Evolutionary conservation across 2,888 invertebrate species (phyloP), one percentile per base, ranked within the genome.

Genomic region (Sminthurinus aureus): DNA sequence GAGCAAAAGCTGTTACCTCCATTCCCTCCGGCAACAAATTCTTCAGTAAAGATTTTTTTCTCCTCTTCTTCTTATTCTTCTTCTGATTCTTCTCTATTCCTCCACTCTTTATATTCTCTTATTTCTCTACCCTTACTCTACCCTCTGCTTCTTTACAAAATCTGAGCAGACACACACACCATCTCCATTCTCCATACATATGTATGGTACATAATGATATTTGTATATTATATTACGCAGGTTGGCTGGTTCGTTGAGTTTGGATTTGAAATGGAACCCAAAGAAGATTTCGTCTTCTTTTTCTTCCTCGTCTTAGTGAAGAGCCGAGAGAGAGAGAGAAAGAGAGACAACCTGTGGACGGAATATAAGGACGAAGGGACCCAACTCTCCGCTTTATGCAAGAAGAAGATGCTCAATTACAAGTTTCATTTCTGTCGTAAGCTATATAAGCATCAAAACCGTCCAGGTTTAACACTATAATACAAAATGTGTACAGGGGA

Each of bases 91-190:
- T 12, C 66, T 20, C 18, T 26, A 24, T 66, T 24, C 64, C 22
- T 52, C 20, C 58, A n/a, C n/a, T n/a, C n/a, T n/a, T n/a, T 66
- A 66, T 15, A 20, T 66, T 66, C 20, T 66, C 20, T 58, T 58
- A 12, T 58, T 15, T 58, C 58, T 66, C n/a, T 66, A 20, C 20
- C 22, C n/a, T 58, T 50, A 58, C 77, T 58, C 18, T 52, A 51
- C 64, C 64, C 69, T 79, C 51, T 79, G 20, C 52, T 52, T 50
- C 74, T 74, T 50, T 50, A 50, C 18, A 74, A 74, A 73, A 74
- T 74, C 74, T 74, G 38, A 22, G 74, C 74, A 74, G n/a, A 76
- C 52, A 52, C 76, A 24, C 26, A 74, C 73, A 20, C 73, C 11
- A 13, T 38, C 50, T 75, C 50, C 11, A 20, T 38, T n/a, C n/a